A percentile compares a stretch with the other conserved stretches of the same genome.
These are phyloP conservation scores for Notiomystis cincta DNA, from an alignment of 2,113 vertebrate species.

Conservation along the genomic window DNA sequence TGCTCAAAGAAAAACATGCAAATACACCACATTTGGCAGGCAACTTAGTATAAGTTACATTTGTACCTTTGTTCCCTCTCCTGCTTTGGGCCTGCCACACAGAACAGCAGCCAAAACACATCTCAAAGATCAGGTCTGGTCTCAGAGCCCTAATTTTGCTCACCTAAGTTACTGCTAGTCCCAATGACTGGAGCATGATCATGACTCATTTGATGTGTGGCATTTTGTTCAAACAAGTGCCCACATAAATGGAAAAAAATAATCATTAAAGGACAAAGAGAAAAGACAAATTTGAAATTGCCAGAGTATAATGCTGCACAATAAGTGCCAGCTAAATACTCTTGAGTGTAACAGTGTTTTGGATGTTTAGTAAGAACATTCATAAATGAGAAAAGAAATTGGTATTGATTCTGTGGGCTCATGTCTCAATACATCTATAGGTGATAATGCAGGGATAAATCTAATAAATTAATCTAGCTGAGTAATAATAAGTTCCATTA, in stretches of 20 bases:
- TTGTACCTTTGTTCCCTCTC: neutral
- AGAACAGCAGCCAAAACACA: neutral
- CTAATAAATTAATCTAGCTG: conserved; percentile 36
- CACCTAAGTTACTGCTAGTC: neutral
- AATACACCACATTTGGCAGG: neutral
- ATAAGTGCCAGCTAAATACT: neutral
- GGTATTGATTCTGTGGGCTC: conserved; percentile 35
- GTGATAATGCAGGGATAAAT: conserved; percentile 24
- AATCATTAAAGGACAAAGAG: neutral
- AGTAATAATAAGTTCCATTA: conserved; percentile 39
- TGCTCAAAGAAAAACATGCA: neutral
- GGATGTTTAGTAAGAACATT: neutral
- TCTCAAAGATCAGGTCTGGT: neutral
- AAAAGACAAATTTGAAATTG: neutral
- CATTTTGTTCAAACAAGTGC: neutral
- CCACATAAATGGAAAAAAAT: neutral
- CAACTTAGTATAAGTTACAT: neutral
- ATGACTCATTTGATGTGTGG: neutral
- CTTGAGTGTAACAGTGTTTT: neutral
- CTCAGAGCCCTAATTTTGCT: neutral
- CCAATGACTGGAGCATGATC: neutral
- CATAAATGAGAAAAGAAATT: conserved; percentile 44
- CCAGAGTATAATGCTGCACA: neutral
- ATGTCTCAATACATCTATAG: conserved; percentile 8
- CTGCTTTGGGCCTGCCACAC: neutral